Evolutionary conservation across 2,888 invertebrate genomes (phyloP).

Genomic region (Unio pictorum): DNA sequence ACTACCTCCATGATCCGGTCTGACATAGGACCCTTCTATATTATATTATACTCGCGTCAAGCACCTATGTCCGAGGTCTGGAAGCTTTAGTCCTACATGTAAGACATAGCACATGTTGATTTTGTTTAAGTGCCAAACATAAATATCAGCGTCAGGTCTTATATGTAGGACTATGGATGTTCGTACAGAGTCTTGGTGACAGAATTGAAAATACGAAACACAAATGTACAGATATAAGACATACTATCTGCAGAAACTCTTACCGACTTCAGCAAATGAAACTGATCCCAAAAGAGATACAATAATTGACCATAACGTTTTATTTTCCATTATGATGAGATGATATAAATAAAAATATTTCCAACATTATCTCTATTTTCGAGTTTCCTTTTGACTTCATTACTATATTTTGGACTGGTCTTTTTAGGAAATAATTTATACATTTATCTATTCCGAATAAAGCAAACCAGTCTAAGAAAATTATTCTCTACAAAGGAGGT

Average conservation of each 20-base stretch:
- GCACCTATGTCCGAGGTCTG: no score
- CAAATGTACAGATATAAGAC: no score
- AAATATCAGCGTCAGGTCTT: no score
- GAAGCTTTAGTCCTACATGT: no score
- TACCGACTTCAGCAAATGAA: conserved; percentile 20
- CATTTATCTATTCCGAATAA: neutral
- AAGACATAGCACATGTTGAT: no score
- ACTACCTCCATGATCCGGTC: no score
- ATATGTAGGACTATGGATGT: no score
- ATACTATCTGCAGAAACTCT: neutral
- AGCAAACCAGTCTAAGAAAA: neutral
- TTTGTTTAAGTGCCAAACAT: no score
- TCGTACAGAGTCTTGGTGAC: no score
- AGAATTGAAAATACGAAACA: no score
- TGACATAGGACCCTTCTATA: no score
- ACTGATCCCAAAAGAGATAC: conserved; percentile 13
- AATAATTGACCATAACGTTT: conserved; percentile 9
- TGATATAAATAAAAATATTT: neutral
- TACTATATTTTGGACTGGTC: neutral
- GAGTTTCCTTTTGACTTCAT: neutral
- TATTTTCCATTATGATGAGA: neutral
- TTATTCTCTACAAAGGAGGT: conserved; percentile 6
- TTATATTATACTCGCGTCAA: no score
- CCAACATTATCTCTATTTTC: neutral
- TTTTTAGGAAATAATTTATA: neutral